Evolutionary conservation across 2,797 vertebrate genomes (phyloP).

Genomic region (Philypnodon macrostomus): DNA sequence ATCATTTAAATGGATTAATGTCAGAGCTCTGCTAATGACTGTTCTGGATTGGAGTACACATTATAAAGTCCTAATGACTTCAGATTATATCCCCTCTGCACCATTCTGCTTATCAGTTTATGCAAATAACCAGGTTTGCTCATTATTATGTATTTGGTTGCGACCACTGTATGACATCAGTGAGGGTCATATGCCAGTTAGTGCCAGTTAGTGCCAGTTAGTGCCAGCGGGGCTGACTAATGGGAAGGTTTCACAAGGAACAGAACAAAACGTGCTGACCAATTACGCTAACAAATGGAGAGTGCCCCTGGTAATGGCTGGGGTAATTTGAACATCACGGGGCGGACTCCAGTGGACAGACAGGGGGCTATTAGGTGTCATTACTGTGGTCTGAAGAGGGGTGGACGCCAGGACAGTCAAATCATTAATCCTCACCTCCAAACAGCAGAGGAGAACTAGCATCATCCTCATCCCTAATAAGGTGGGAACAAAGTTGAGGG

Average conservation of each 20-base stretch:
- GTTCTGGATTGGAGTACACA: background rate
- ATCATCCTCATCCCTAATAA: slow-evolving; percentile 44
- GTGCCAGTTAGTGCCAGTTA: slow-evolving; percentile 9
- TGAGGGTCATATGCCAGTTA: slow-evolving; percentile 23
- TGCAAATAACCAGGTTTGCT: slow-evolving; percentile 5
- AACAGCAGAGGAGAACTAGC: slow-evolving; percentile 40
- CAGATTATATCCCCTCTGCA: slow-evolving; percentile 3
- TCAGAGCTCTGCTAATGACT: background rate
- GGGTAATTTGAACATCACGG: slow-evolving; percentile 60
- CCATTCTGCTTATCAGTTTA: slow-evolving; percentile 1
- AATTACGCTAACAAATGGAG: slow-evolving; percentile 71
- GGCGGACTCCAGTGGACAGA: slow-evolving; percentile 28
- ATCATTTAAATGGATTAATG: slow-evolving; percentile 30
- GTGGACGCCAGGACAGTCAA: slow-evolving; percentile 33
- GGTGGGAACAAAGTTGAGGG: slow-evolving; percentile 21
- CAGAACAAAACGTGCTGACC: slow-evolving; percentile 43
- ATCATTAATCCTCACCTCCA: slow-evolving; percentile 59
- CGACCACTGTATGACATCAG: slow-evolving; percentile 7
- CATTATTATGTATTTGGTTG: slow-evolving; percentile 1
- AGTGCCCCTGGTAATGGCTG: slow-evolving; percentile 55
- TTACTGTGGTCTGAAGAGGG: slow-evolving; percentile 50
- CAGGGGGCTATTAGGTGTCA: slow-evolving; percentile 55
- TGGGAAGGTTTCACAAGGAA: slow-evolving; percentile 46
- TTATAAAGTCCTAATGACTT: slow-evolving; percentile 19
- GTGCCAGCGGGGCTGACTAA: slow-evolving; percentile 30